These are phyloP conservation scores for Scophthalmus maximus DNA, from an alignment of 2,113 vertebrate genomes.

Conservation along the genomic window DNA sequence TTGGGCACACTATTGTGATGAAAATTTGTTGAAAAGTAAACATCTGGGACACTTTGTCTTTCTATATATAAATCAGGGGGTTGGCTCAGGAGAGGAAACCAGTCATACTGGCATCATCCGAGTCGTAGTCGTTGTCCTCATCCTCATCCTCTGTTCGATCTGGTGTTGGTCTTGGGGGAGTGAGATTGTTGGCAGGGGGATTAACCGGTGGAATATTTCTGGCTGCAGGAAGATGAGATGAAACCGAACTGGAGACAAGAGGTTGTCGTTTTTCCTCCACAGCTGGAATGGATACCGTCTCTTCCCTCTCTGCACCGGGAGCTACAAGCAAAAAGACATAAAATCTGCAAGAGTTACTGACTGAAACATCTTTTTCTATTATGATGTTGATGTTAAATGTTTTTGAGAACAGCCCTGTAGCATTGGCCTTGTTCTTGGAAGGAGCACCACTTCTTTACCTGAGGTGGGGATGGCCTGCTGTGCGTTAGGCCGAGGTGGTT, in stretches of 20 bases:
- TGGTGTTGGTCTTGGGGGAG: constrained; percentile 49
- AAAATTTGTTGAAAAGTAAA: not conserved
- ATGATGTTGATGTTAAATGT: not conserved
- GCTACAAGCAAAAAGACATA: not conserved
- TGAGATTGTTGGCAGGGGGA: constrained; percentile 27
- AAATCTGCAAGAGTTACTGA: not conserved
- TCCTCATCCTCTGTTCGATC: constrained; percentile 82
- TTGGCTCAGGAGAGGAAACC: not conserved
- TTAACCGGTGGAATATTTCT: constrained; percentile 11
- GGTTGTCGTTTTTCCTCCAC: constrained; percentile 81
- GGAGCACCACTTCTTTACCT: constrained; percentile 41
- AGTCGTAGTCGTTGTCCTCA: constrained; percentile 91
- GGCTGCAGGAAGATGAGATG: constrained; percentile 24
- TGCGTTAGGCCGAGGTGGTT: constrained; percentile 34
- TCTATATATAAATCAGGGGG: not conserved
- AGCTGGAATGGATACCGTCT: constrained; percentile 57
- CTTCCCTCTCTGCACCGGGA: constrained; percentile 52
- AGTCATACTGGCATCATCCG: constrained; percentile 90
- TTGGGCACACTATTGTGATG: not conserved
- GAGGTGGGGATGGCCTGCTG: constrained; percentile 45
- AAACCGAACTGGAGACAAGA: constrained; percentile 22
- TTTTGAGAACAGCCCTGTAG: constrained; percentile 3
- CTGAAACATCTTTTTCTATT: not conserved
- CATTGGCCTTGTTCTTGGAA: constrained; percentile 32
- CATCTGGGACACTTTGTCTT: not conserved